These are phyloP conservation scores for Eulemur albifrons DNA, from an alignment of 2,797 vertebrate species.

Conservation along the genomic window DNA sequence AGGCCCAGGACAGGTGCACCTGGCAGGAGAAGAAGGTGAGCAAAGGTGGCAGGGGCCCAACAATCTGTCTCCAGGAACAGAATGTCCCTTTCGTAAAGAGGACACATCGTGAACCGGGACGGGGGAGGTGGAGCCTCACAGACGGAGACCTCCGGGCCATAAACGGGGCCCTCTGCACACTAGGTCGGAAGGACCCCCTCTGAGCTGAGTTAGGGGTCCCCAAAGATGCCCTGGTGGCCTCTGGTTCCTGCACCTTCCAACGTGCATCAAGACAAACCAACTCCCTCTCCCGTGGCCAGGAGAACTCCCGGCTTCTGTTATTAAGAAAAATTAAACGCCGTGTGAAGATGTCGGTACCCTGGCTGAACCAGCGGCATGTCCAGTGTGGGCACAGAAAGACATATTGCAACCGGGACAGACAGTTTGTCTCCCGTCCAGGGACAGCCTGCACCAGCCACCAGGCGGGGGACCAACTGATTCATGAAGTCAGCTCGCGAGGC, in stretches of 20 bases:
- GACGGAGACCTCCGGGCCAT: fast-evolving
- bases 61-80: neutral
- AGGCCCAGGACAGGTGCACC: neutral
- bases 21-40: neutral
- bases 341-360: neutral
- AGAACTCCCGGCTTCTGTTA: neutral
- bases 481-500: neutral
- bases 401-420: neutral
- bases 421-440: neutral
- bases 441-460: neutral
- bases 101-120: neutral
- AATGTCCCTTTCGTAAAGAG: fast-evolving
- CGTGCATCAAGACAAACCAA: neutral
- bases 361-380: neutral
- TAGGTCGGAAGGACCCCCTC: neutral
- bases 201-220: neutral
- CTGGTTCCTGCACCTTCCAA: neutral
- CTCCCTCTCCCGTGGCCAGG: neutral
- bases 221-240: neutral
- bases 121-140: neutral
- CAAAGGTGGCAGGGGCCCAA: neutral
- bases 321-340: neutral
- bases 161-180: neutral
- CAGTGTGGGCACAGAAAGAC: neutral
- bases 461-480: neutral